Base-by-base conservation (phyloP, 1,140 invertebrate species). In the Atta cephalotes region DNA sequence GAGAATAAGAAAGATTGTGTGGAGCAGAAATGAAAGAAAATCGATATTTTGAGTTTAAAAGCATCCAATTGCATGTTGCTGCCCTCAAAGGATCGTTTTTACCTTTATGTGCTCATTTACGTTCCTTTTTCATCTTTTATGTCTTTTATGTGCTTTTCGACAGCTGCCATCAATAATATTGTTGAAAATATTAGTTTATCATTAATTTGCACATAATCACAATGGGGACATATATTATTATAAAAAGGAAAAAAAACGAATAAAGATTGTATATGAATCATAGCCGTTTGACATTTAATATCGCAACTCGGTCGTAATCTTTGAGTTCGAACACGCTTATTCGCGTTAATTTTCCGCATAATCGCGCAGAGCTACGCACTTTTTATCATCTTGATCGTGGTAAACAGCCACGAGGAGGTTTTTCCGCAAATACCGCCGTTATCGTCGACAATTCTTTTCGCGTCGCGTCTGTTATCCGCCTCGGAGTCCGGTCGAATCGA, bases 341-440 rank as follows among this genome's bases (percentile, higher is more conserved):
- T 10, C 56, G 80, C 68, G 70, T 45, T 84, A 84, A 84, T 84
- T 84, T 74, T 74, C 58, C 80, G 39, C 80, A 49, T 84, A 76
- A 84, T 84, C 58, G 70, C 80, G 80, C 80, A 7, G n/a, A 84
- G 70, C 56, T 62, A 84, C 80, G 80, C 80, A 74, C 80, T 84
- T 84, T 84, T 76, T 60, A 84, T 84, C 70, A 28, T 35, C 56
- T 12, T 45, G 70, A 84, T 84, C 70, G 80, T 84, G 80, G 80
- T 76, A 84, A 84, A 84, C 80, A 84, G 45, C 56, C 80, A 70
- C 45, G 80, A 35, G 56, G 39, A 60, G 56, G 21, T 84, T 84
- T 76, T 63, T 39, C 80, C 80, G 56, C 14, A 39, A 49, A 18
- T 31, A 28, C 31, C 49, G 70, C 9, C 70, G 49, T 84, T 84